These are phyloP conservation scores for Loriculus beryllinus DNA, from an alignment of 2,797 vertebrate genomes.

Conservation along the genomic window DNA sequence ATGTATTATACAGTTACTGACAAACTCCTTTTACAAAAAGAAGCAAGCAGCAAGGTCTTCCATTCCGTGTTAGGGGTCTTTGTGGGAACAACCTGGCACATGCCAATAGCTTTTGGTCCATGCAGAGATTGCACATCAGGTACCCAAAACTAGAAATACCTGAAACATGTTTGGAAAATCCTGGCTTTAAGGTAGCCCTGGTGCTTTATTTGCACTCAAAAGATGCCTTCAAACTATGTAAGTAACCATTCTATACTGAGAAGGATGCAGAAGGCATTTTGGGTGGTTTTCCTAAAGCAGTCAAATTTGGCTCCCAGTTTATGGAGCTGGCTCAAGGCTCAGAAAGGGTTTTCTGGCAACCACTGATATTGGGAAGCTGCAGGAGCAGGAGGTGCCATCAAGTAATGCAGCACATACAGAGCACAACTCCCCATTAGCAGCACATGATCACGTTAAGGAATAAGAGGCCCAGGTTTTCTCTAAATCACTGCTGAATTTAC, in stretches of 20 bases:
- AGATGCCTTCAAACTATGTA: not conserved
- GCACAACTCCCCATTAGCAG: not conserved
- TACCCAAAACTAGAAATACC: not conserved
- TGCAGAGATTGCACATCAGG: not conserved
- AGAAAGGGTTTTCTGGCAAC: not conserved
- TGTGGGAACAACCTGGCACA: fast-evolving
- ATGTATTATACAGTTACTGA: not conserved
- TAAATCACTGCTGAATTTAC: not conserved
- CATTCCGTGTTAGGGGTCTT: not conserved
- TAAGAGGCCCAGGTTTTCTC: not conserved
- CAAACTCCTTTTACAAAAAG: not conserved
- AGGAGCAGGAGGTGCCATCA: not conserved
- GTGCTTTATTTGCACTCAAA: not conserved
- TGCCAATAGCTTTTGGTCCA: fast-evolving
- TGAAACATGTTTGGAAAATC: not conserved
- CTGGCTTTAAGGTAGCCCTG: not conserved
- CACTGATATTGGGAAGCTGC: not conserved
- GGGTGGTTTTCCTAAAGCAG: not conserved
- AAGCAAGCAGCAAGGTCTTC: not conserved
- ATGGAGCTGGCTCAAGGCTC: not conserved
- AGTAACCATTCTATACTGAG: not conserved
- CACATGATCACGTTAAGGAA: not conserved
- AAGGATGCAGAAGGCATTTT: not conserved
- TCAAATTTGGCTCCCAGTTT: not conserved
- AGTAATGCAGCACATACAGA: fast-evolving